phyloP scores from a whole-genome alignment of 2,888 invertebrate species.

The Erebia ligea region DNA sequence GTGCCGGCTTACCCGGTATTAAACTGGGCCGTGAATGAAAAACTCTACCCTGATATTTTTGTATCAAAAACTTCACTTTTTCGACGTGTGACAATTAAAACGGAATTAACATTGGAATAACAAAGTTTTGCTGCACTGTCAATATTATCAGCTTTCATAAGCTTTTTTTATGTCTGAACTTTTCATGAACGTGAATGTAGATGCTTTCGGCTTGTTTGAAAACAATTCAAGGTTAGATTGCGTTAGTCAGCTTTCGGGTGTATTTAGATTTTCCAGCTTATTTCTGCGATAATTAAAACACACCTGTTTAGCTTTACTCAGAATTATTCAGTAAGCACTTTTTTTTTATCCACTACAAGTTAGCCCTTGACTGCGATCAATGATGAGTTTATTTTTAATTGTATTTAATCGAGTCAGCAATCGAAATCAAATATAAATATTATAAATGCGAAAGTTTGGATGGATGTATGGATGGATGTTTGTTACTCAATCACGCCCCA shows the following conservation, averaged over 20 bases:
- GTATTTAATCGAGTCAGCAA: too few relatives aligned
- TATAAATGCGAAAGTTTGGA: too few relatives aligned
- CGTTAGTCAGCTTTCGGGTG: not conserved
- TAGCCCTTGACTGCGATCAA: too few relatives aligned
- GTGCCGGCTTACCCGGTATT: conserved; percentile 37
- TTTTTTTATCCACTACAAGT: too few relatives aligned
- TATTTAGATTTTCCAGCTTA: not conserved
- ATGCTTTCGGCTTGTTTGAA: not conserved
- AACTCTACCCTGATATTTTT: conserved; percentile 21
- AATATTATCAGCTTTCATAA: not conserved
- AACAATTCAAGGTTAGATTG: not conserved
- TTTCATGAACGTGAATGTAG: not conserved
- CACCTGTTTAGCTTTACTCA: not conserved
- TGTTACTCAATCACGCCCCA: too few relatives aligned
- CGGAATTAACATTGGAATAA: conserved; percentile 17
- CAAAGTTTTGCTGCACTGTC: not conserved
- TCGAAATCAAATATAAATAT: too few relatives aligned
- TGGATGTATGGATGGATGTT: too few relatives aligned
- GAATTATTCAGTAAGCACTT: too few relatives aligned
- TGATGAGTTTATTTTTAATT: too few relatives aligned
- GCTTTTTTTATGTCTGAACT: not conserved
- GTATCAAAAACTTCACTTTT: conserved; percentile 14
- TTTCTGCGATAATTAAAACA: too few relatives aligned
- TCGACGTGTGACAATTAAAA: conserved; percentile 23
- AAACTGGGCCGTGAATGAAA: conserved; percentile 31